Percentiles rank a stretch among this genome's conserved stretches.
Evolutionary conservation across 30 jellyfish, hydroid and myxozoan genomes (phyloP).

Genomic region (Rhopilema esculentum): DNA sequence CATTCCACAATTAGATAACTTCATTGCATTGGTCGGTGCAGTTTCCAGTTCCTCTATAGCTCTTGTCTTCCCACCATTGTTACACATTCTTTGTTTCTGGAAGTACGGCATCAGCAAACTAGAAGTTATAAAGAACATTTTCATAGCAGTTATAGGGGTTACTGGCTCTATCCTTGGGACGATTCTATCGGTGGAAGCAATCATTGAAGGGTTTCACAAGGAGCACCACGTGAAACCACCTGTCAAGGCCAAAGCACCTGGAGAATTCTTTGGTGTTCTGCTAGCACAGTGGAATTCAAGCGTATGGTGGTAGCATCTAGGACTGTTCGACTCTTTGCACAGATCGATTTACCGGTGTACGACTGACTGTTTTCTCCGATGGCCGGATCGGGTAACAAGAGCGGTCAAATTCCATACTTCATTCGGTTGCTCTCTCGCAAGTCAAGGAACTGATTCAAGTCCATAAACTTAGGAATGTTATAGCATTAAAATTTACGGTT

Average conservation of each 20-base stretch:
- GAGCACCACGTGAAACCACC: constrained; percentile 74
- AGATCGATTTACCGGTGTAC: too few species aligned
- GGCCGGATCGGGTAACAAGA: too few species aligned
- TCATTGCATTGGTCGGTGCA: constrained; percentile 97
- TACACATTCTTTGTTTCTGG: constrained; percentile 95
- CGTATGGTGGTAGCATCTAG: constrained; percentile 48
- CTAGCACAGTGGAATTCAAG: constrained; percentile 61
- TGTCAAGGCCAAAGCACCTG: constrained; percentile 73
- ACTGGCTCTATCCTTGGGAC: constrained; percentile 98
- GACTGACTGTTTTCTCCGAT: too few species aligned
- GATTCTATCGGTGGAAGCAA: constrained; percentile 80
- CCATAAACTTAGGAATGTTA: too few species aligned
- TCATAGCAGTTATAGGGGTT: constrained; percentile 83
- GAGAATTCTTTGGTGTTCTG: constrained; percentile 78
- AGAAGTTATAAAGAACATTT: constrained; percentile 79
- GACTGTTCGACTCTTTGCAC: not conserved
- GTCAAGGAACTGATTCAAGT: too few species aligned
- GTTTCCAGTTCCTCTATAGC: constrained; percentile 98
- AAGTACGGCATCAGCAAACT: constrained; percentile 84
- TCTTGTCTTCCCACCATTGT: constrained; percentile 93
- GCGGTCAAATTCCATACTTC: too few species aligned
- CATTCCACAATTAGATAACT: constrained; percentile 97
- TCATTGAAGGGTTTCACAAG: constrained; percentile 88
- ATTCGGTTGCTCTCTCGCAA: too few species aligned
- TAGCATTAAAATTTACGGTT: too few species aligned